Conservation (phyloP, 2,113 vertebrate species). For the Toxotes jaculatrix region DNA sequence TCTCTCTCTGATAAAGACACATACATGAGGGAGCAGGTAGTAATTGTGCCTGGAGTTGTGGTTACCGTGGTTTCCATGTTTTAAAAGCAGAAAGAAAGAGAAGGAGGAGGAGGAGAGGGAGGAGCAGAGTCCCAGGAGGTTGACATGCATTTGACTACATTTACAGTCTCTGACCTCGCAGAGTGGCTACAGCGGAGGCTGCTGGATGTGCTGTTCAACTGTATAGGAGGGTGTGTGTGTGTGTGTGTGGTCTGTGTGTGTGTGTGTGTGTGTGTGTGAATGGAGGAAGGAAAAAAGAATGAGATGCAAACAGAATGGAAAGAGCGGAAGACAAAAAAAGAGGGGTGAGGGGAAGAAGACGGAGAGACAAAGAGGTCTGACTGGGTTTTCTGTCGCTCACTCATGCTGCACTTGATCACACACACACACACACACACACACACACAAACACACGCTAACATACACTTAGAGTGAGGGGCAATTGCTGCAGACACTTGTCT, state of each 20-base stretch:
- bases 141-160: slow-evolving; percentile 65
- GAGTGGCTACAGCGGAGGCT: slow-evolving; percentile 29
- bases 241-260: neutral
- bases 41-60: slow-evolving; percentile 60
- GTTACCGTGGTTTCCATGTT: slow-evolving; percentile 65
- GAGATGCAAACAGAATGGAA: slow-evolving; percentile 12
- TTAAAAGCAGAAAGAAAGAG: slow-evolving; percentile 55
- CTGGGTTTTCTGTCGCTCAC: slow-evolving; percentile 41
- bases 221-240: neutral
- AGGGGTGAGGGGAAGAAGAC: neutral
- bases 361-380: slow-evolving; percentile 27
- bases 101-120: slow-evolving; percentile 4
- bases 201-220: slow-evolving; percentile 9
- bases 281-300: slow-evolving; percentile 1
- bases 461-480: slow-evolving; percentile 46
- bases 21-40: slow-evolving; percentile 23
- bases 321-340: neutral
- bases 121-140: slow-evolving; percentile 40
- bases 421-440: slow-evolving; percentile 19
- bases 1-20: neutral
- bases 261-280: slow-evolving; percentile 12
- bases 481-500: slow-evolving; percentile 66
- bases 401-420: slow-evolving; percentile 43
- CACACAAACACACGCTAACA: neutral
- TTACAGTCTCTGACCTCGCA: slow-evolving; percentile 59